These are phyloP conservation scores for Sebastes steindachneri DNA, from an alignment of 2,797 vertebrate genomes.

Conservation along the genomic window DNA sequence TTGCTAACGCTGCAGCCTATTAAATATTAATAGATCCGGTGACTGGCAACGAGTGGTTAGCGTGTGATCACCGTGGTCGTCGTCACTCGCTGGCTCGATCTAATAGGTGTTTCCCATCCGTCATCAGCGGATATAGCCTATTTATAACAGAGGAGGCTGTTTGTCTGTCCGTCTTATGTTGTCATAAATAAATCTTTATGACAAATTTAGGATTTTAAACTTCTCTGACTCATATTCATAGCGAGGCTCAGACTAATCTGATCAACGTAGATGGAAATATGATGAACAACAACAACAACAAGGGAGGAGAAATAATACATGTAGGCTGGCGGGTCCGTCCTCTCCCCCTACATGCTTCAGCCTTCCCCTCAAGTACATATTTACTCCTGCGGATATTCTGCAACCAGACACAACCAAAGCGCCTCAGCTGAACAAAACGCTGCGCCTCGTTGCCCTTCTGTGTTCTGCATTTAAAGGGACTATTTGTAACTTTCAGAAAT, in stretches of 20 bases:
- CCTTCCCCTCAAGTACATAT: no score
- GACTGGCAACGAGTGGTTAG: background rate
- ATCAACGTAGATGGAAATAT: slow-evolving; percentile 17
- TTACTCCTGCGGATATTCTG: no score
- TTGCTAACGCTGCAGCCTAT: slow-evolving; percentile 47
- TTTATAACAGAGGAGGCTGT: background rate
- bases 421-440: no score
- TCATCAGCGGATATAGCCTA: background rate
- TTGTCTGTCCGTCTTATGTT: background rate
- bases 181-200: background rate
- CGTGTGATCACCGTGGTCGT: background rate
- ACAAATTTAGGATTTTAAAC: slow-evolving; percentile 20
- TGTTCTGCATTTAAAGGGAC: no score
- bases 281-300: background rate
- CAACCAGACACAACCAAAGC: no score
- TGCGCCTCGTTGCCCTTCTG: no score
- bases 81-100: background rate
- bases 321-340: background rate
- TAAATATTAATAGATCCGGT: slow-evolving; percentile 19
- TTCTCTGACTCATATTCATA: background rate
- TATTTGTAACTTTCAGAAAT: no score
- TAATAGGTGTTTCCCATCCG: slow-evolving; percentile 18
- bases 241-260: slow-evolving; percentile 2
- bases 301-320: no score
- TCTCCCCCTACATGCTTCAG: no score